Base-by-base conservation (phyloP, 2,113 vertebrate genomes). In the Calyptommatus sinebrachiatus region DNA sequence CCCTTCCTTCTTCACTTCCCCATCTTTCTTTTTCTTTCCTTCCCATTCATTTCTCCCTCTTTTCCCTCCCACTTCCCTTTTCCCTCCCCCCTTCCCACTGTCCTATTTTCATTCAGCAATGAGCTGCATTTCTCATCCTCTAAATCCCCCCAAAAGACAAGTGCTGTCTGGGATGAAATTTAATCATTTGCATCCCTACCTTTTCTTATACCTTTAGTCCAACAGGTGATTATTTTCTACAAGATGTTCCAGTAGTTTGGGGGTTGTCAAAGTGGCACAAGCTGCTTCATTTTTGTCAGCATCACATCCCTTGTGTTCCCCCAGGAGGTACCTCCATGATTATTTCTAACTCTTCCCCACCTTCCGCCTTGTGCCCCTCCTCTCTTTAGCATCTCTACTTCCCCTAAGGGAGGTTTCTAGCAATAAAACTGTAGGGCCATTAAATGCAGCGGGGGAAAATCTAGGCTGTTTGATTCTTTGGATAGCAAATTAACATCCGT, bases 151-250 rank as follows among this genome's bases (percentile, higher is more conserved):
- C 79, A 84, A 87, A 85, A 91, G 83, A 83, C 89, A 87, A 61
- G 77, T 77, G 92, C 88, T 91, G 26, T 84, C 63, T 89, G 90
- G 82, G 75, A 79, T 87, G 73, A 78, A 57, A 86, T 85, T 91
- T 88, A 93, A 88, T 91, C 93, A 91, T 92, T 31, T 93, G 89
- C 91, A 93, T 93, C 91, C 76, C 29, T 60, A 26, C 8, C 46
- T 24, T 2, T 7, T 11, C 60, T 16, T 31, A 11, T 10, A 60
- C 4, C 2, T 6, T 93, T 0, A 9, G 84, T 85, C 41, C 87
- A 84, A 91, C 88, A 89, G 89, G n/a, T 88, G 78, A 88, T 89
- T 90, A 93, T 92, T 92, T 94, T 84, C 79, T 88, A 89, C 73
- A 77, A 91, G 86, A 89, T 28, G 1, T 91, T 92, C 81, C 86